phyloP scores from a whole-genome alignment of 1,140 invertebrate genomes.

The Asobara japonica region DNA sequence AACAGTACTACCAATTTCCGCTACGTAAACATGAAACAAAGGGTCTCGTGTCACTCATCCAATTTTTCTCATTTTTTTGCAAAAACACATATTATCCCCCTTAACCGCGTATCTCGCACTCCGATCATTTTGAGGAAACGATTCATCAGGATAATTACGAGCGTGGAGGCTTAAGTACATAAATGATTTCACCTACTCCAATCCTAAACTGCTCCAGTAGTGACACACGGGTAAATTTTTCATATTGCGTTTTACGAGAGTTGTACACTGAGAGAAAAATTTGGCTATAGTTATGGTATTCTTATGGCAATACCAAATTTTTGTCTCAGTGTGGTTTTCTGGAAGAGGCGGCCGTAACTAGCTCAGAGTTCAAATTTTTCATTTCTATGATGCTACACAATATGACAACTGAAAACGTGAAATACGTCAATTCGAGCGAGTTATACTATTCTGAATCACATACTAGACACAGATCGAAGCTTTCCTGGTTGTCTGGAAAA shows the following conservation, averaged over 20 bases:
- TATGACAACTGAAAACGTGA: too few relatives aligned
- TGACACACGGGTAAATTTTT: conserved; percentile 13
- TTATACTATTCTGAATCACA: too few relatives aligned
- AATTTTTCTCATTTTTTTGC: not conserved
- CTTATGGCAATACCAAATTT: too few relatives aligned
- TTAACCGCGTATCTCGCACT: conserved; percentile 25
- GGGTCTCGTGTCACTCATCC: not conserved
- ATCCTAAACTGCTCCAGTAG: not conserved
- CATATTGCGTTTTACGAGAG: too few relatives aligned
- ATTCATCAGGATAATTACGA: conserved; percentile 27
- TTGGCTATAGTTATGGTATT: not conserved
- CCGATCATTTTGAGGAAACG: conserved; percentile 34
- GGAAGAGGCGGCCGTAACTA: too few relatives aligned
- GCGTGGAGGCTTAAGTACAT: conserved; percentile 3
- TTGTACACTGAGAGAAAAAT: not conserved
- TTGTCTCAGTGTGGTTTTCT: too few relatives aligned
- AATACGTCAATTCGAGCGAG: too few relatives aligned
- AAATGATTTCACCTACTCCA: conserved; percentile 25
- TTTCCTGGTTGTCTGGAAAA: too few relatives aligned
- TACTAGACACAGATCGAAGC: too few relatives aligned
- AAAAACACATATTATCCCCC: not conserved
- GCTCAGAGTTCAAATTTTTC: too few relatives aligned
- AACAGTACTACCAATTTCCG: not conserved
- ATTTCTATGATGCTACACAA: too few relatives aligned
- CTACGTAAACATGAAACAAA: conserved; percentile 3